Base-by-base conservation (phyloP, 1,140 invertebrate species). In the Anadara kagoshimensis region DNA sequence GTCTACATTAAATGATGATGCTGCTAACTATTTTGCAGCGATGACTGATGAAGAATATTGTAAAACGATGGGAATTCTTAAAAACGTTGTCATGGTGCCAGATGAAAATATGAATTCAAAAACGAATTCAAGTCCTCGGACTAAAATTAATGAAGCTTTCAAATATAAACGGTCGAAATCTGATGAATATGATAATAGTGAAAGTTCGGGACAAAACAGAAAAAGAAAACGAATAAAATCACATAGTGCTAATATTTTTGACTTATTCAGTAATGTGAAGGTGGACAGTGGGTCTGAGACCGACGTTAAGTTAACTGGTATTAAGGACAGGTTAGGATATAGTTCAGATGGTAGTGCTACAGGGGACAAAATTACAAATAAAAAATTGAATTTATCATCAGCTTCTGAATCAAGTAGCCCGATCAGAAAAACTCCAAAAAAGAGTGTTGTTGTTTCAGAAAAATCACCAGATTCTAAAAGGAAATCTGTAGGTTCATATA, bases 231-330 rank as follows among this genome's bases (percentile, higher is more conserved):
- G 14, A 44, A 16, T 18, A n/a, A 71, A 71, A 24, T 22, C 47
- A 43, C 69, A 71, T 56, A 51, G 69, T 63, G 59, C 59, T 63
- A 71, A 71, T 64, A 56, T 71, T 8, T 71, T 71, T 57, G 69
- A 71, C 47, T 47, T 71, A 51, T 63, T 63, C 45, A 41, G 29
- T 3, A 36, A 36, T 36, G 29, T 36, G 29, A 36, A 36, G 7
- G 29, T 3, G 7, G 29, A 36, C 2, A 36, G 29, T 36, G 7
- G 29, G 2, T 36, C 29, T 3, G 29, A 36, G 29, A 3, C 41
- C 11, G 45, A 63, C 45, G 41, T 63, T 47, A 44, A 44, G 22
- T 16, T 18, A 18, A 18, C 49, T 18, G 20, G 20, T 4, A 51
- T 18, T 22, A 51, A 51, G 20, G 20, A 51, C 16, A 51, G 49